Conservation (phyloP, 1,140 invertebrate genomes). For the Papilio polytes region DNA sequence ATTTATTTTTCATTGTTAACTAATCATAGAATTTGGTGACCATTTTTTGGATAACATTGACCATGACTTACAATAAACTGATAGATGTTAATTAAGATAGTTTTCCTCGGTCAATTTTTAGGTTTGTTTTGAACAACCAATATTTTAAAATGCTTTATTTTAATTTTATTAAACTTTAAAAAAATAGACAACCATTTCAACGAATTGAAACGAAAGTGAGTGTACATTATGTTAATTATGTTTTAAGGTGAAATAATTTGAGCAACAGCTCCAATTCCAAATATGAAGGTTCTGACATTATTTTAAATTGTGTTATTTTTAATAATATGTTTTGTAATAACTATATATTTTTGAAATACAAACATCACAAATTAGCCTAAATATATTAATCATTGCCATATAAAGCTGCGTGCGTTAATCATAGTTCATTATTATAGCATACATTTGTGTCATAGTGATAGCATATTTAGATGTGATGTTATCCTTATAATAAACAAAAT, state of each 20-base stretch:
- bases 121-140: neutral
- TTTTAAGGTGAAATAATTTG: constrained; percentile 13
- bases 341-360: neutral
- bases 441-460: neutral
- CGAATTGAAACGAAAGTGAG: constrained; percentile 6
- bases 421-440: neutral
- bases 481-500: neutral
- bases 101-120: constrained; percentile 4
- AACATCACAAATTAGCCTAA: constrained; percentile 17
- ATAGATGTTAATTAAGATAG: neutral
- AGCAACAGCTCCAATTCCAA: constrained; percentile 3
- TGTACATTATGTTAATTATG: constrained; percentile 16
- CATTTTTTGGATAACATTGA: constrained; percentile 26
- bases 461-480: neutral
- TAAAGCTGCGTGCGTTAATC: neutral
- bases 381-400: constrained; percentile 4
- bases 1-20: constrained; percentile 32
- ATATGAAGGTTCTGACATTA: constrained; percentile 17
- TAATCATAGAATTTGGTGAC: constrained; percentile 9
- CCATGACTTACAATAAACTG: constrained; percentile 30
- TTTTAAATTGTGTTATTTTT: constrained; percentile 7
- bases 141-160: neutral
- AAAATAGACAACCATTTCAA: neutral
- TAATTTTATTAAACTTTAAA: neutral
- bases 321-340: neutral